Evolutionary conservation across 2,888 invertebrate genomes (phyloP).

Genomic region (Lamellibrachia satsuma): DNA sequence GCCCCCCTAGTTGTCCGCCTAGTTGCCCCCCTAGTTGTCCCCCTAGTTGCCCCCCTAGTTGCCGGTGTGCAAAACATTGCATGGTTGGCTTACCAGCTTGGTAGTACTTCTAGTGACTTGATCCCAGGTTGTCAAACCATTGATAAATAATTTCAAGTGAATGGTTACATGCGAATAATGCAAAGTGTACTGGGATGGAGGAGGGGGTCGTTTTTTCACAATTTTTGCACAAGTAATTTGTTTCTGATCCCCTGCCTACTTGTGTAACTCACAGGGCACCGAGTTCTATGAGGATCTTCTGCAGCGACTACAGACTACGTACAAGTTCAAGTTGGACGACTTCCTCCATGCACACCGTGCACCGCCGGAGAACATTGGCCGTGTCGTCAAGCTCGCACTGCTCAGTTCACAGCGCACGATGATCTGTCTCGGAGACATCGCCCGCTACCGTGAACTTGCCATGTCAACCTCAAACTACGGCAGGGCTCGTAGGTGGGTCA

Average conservation of each 20-base stretch:
- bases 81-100: too few species aligned
- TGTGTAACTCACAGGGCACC: conserved; percentile 53
- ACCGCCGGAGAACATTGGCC: conserved; percentile 67
- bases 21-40: too few species aligned
- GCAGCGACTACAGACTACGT: conserved; percentile 77
- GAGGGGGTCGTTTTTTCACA: too few species aligned
- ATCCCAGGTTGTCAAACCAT: too few species aligned
- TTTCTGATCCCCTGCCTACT: not conserved
- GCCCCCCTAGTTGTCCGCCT: too few species aligned
- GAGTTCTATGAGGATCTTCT: conserved; percentile 81
- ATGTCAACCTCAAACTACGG: conserved; percentile 84
- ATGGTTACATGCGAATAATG: too few species aligned
- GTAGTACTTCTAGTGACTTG: too few species aligned
- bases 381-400: conserved; percentile 79
- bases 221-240: too few species aligned
- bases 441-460: conserved; percentile 87
- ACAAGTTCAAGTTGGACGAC: conserved; percentile 75
- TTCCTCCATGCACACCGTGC: conserved; percentile 57
- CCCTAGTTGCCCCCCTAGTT: too few species aligned
- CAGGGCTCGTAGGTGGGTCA: conserved; percentile 74
- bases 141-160: too few species aligned
- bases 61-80: too few species aligned
- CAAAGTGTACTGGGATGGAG: too few species aligned
- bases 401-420: conserved; percentile 87
- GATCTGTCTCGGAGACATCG: conserved; percentile 90